These are phyloP conservation scores for Drosophila paulistorum DNA, from an alignment of 1,140 invertebrate species.

Conservation along the genomic window DNA sequence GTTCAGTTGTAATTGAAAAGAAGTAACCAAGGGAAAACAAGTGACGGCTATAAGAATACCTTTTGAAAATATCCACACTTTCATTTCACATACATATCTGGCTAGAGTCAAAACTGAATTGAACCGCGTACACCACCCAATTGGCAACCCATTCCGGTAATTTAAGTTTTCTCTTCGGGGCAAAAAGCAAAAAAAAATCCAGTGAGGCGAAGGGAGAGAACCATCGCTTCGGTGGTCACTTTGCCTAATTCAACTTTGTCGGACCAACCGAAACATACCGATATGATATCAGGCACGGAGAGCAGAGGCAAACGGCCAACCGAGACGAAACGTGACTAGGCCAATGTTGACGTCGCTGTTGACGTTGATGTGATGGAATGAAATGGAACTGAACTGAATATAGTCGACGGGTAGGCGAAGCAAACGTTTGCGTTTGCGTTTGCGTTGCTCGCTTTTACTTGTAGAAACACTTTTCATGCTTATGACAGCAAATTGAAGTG, in stretches of 20 bases:
- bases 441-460: neutral
- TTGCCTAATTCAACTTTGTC: slow-evolving; percentile 3
- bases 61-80: neutral
- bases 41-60: neutral
- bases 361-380: slow-evolving; percentile 23
- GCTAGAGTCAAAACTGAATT: no score
- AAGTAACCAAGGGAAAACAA: neutral
- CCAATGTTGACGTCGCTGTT: slow-evolving; percentile 51
- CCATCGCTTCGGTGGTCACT: slow-evolving; percentile 2
- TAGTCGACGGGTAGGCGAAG: slow-evolving; percentile 21
- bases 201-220: neutral
- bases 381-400: neutral
- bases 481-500: slow-evolving; percentile 63
- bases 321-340: slow-evolving; percentile 65
- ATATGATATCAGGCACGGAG: slow-evolving; percentile 12
- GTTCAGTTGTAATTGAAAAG: slow-evolving; percentile 55
- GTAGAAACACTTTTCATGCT: slow-evolving; percentile 43
- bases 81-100: no score
- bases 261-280: neutral
- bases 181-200: no score
- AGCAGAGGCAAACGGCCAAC: slow-evolving; percentile 27
- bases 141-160: no score
- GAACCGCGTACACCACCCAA: no score
- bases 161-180: no score
- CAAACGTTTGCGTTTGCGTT: neutral